Evolutionary conservation across 2,113 vertebrate species (phyloP), one percentile per base, ranked within the genome.

Genomic region (Hyla sarda): DNA sequence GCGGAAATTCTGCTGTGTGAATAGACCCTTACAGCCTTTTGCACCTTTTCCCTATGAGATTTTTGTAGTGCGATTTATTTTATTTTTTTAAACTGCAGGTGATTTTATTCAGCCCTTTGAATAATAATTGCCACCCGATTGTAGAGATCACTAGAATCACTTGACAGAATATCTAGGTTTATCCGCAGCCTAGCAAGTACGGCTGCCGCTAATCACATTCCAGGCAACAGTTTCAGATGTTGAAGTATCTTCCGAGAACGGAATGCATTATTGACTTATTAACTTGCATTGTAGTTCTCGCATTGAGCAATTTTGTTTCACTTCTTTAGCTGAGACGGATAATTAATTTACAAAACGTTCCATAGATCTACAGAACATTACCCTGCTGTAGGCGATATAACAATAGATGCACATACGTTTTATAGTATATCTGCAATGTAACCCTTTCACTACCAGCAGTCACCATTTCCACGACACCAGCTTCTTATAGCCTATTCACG

Each of bases 281-380:
- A 71, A 37, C 71, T 13, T n/a, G 7, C 65, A 34, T 69, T 16
- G 65, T 32, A 30, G 62, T 67, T 9, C 30, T 69, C 7, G 30
- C 32, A 34, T 69, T 21, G 65, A 16, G 65, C 28, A 69, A 69
- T 69, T 32, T 13, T 69, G 32, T 65, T 65, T 65, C 62, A 30
- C 62, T 65, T 65, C 65, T 69, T 69, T 30, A 69, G 32, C 6
- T 2, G 30, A 69, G 65, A 69, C 30, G 32, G 34, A 73, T 41
- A 45, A 45, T 73, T 73, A 73, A 45, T 73, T 73, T 73, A 73
- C 71, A 73, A 45, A 37, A 45, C 5, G 71, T 73, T 45, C 37
- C 23, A 73, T 45, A 45, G 71, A 73, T 73, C 34, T n/a, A 5
- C 11, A n/a, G 71, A 73, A 73, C 71, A n/a, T 73, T 41, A 12